These are phyloP conservation scores for Geotrypetes seraphini DNA, from an alignment of 2,797 vertebrate species.

Conservation along the genomic window DNA sequence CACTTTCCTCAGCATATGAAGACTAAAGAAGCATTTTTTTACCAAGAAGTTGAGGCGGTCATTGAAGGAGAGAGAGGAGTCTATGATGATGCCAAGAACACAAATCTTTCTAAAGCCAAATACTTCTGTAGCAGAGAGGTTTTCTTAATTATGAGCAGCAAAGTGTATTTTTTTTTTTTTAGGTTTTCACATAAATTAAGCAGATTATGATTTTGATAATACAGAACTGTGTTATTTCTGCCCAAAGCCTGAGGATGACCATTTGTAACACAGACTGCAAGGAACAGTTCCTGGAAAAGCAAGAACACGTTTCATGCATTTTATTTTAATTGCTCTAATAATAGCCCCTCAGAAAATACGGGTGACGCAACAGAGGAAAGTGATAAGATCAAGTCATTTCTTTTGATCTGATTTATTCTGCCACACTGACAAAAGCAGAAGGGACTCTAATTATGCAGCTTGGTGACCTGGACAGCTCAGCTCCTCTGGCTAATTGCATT, in stretches of 20 bases:
- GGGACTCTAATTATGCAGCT: conserved; percentile 32
- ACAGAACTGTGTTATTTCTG: conserved; percentile 15
- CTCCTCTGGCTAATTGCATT: conserved; percentile 23
- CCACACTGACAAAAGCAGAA: conserved; percentile 22
- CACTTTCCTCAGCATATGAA: no score
- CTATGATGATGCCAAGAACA: no score
- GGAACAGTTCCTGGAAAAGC: conserved; percentile 14
- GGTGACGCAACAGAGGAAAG: conserved; percentile 8
- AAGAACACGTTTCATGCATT: conserved; percentile 23
- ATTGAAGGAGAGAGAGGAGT: no score
- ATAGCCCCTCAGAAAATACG: conserved; percentile 21
- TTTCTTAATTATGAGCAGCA: no score
- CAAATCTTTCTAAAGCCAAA: no score
- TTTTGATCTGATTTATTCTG: conserved; percentile 14
- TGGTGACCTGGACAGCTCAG: conserved; percentile 17
- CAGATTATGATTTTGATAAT: no score
- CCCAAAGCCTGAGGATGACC: conserved; percentile 28
- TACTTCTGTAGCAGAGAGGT: no score
- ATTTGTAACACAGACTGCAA: conserved; percentile 31
- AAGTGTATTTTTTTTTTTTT: no score
- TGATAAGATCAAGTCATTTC: conserved; percentile 11
- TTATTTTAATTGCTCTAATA: conserved; percentile 27
- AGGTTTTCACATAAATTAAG: no score
- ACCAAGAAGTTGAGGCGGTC: no score
- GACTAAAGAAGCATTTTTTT: no score